Percentiles rank a stretch among this genome's conserved stretches.
These are phyloP conservation scores for Idaea dimidiata DNA, from an alignment of 2,888 invertebrate species.

Conservation along the genomic window DNA sequence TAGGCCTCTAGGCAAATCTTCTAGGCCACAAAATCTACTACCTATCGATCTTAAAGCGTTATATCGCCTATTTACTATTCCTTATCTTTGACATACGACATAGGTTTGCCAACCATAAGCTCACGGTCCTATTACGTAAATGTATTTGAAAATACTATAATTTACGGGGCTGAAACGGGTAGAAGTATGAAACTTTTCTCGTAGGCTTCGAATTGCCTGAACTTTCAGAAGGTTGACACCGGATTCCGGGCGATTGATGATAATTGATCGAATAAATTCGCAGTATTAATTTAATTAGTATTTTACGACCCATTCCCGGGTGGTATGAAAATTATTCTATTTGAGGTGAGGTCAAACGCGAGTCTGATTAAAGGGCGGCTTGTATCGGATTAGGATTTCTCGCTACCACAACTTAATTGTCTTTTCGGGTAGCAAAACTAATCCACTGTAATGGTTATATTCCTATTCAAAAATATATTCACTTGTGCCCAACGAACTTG, in stretches of 20 bases:
- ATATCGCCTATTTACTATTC: not conserved
- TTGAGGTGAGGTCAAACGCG: no score
- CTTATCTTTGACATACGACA: not conserved
- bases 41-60: not conserved
- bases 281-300: not conserved
- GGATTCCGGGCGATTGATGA: not conserved
- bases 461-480: no score
- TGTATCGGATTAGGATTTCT: no score
- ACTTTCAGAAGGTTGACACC: not conserved
- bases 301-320: not conserved
- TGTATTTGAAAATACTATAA: not conserved
- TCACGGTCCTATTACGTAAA: not conserved
- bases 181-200: slow-evolving; percentile 1
- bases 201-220: not conserved
- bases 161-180: slow-evolving; percentile 1
- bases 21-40: no score
- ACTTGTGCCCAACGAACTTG: no score
- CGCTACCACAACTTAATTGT: no score
- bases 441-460: no score
- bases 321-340: no score
- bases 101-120: not conserved
- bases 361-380: no score
- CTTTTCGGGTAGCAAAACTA: no score
- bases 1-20: no score
- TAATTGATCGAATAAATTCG: not conserved